Conservation (phyloP, 1,140 invertebrate genomes). For the Drosophila takahashii region DNA sequence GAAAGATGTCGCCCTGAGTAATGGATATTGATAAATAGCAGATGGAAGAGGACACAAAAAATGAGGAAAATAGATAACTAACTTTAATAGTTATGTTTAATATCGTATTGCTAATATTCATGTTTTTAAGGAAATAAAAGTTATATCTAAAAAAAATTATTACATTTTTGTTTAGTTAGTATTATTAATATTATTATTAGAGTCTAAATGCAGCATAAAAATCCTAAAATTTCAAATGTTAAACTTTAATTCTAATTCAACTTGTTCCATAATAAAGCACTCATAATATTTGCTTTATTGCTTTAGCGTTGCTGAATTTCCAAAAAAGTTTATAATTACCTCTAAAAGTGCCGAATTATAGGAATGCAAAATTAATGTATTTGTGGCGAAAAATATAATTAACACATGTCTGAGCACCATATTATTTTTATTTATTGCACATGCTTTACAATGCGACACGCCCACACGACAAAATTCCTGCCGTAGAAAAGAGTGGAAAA, state of each 20-base stretch:
- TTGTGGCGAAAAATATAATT: conserved; percentile 23
- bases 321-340: conserved; percentile 1
- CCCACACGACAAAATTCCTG: conserved; percentile 13
- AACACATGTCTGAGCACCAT: conserved; percentile 24
- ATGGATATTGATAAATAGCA: conserved; percentile 5
- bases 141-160: too few species aligned
- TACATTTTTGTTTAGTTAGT: too few species aligned
- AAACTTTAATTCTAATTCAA: too few species aligned
- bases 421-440: conserved; percentile 32
- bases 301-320: neutral
- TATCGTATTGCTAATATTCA: neutral
- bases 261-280: neutral
- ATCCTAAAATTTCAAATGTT: too few species aligned
- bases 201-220: too few species aligned
- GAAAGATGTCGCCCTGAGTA: neutral
- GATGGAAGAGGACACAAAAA: neutral
- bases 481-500: neutral
- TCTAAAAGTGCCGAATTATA: neutral
- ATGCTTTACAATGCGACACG: conserved; percentile 35
- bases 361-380: neutral
- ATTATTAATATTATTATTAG: too few species aligned
- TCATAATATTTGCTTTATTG: neutral
- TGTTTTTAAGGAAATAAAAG: too few species aligned
- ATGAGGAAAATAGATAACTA: too few species aligned
- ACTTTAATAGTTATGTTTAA: too few species aligned